Conservation (phyloP, 2,888 invertebrate species). For the Miltochrista miniata region DNA sequence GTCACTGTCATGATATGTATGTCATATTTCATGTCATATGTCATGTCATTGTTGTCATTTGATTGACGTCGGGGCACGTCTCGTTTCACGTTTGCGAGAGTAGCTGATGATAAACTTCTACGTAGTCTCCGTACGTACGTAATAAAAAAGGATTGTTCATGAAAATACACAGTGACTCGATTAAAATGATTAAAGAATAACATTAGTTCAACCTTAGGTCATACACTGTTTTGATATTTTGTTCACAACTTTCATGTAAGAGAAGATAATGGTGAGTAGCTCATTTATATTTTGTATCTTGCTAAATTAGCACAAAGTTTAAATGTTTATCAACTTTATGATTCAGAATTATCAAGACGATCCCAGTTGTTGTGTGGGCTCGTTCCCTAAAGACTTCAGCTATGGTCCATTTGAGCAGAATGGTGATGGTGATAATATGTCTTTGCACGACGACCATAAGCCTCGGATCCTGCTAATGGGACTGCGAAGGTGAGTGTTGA, state of each 20-base stretch:
- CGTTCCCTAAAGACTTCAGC: conserved; percentile 96
- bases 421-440: conserved; percentile 85
- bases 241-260: conserved; percentile 15
- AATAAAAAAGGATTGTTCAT: background rate
- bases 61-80: no score
- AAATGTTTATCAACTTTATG: conserved; percentile 36
- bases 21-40: no score
- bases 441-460: conserved; percentile 90
- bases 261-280: conserved; percentile 28
- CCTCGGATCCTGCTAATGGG: conserved; percentile 98
- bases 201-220: conserved; percentile 1
- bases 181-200: conserved; percentile 24
- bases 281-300: background rate
- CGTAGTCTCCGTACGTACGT: no score
- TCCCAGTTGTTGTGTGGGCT: conserved; percentile 80
- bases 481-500: conserved; percentile 87
- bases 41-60: no score
- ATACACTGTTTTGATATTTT: conserved; percentile 13
- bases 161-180: conserved; percentile 29
- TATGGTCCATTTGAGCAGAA: conserved; percentile 95
- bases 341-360: conserved; percentile 75
- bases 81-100: no score
- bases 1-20: no score
- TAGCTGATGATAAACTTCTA: no score
- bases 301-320: conserved; percentile 16